A percentile compares a stretch with the other conserved stretches of the same genome.
Evolutionary conservation across 92 coral and sea anemone genomes (phyloP).

Genomic region (Bergia sp.): DNA sequence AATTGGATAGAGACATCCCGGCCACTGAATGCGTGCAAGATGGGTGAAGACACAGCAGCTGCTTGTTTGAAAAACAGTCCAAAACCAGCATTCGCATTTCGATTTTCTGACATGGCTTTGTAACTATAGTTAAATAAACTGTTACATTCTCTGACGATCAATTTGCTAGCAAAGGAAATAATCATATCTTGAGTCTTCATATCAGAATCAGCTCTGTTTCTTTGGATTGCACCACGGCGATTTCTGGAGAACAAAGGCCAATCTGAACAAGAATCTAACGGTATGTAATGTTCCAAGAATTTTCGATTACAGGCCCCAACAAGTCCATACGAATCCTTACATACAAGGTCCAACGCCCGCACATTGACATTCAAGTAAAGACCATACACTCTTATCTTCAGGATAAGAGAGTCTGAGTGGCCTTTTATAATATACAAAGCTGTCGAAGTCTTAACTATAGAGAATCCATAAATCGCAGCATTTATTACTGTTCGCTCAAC

Average conservation of each 20-base stretch:
- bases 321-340: conserved; percentile 65
- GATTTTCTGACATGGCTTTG: conserved; percentile 45
- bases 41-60: conserved; percentile 55
- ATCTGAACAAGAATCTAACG: conserved; percentile 25
- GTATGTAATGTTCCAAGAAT: conserved; percentile 47
- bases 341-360: conserved; percentile 46
- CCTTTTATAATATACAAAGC: conserved; percentile 46
- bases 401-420: conserved; percentile 24
- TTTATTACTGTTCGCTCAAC: conserved; percentile 34
- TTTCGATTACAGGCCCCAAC: conserved; percentile 65
- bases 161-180: conserved; percentile 36
- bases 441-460: conserved; percentile 49
- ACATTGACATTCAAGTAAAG: conserved; percentile 55
- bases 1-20: conserved; percentile 59
- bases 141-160: conserved; percentile 53
- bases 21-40: conserved; percentile 46
- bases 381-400: conserved; percentile 65
- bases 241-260: not conserved
- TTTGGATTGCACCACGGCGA: conserved; percentile 1
- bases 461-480: conserved; percentile 52
- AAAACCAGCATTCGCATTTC: conserved; percentile 62
- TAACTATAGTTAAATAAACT: conserved; percentile 54
- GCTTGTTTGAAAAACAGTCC: conserved; percentile 53
- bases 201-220: not conserved
- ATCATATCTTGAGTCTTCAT: conserved; percentile 1